These are phyloP conservation scores for Stramonita haemastoma DNA, from an alignment of 2,888 invertebrate species.

Conservation along the genomic window DNA sequence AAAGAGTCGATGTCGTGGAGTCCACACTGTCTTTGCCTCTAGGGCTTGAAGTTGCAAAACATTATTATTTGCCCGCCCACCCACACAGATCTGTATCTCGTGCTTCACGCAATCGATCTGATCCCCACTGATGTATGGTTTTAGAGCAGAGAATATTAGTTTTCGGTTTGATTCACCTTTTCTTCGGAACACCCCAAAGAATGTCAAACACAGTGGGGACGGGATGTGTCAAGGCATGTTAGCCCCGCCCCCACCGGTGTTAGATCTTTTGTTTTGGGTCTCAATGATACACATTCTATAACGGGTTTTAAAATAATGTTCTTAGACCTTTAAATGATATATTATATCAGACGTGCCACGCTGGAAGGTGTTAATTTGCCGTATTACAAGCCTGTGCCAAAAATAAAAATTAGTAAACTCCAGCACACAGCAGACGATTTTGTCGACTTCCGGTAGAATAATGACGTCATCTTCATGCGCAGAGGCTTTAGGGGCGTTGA, in stretches of 20 bases:
- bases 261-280: background rate
- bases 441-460: slow-evolving; percentile 44
- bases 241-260: background rate
- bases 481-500: slow-evolving; percentile 66
- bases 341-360: slow-evolving; percentile 15
- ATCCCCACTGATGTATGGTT: no score
- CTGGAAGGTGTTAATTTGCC: background rate
- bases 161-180: no score
- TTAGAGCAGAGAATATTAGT: no score
- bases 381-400: background rate
- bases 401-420: slow-evolving; percentile 8
- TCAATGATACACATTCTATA: background rate
- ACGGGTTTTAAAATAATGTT: no score
- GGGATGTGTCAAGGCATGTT: background rate
- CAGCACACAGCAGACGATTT: slow-evolving; percentile 32
- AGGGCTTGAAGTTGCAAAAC: no score
- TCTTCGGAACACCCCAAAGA: no score
- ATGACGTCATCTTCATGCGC: slow-evolving; percentile 68
- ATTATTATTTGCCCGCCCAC: no score
- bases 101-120: no score
- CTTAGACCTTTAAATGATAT: background rate
- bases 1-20: no score
- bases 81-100: no score
- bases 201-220: background rate
- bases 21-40: no score